Percentiles rank a stretch among this genome's conserved stretches.
Evolutionary conservation across 2,888 invertebrate species (phyloP).

Genomic region (Phortica okadai): DNA sequence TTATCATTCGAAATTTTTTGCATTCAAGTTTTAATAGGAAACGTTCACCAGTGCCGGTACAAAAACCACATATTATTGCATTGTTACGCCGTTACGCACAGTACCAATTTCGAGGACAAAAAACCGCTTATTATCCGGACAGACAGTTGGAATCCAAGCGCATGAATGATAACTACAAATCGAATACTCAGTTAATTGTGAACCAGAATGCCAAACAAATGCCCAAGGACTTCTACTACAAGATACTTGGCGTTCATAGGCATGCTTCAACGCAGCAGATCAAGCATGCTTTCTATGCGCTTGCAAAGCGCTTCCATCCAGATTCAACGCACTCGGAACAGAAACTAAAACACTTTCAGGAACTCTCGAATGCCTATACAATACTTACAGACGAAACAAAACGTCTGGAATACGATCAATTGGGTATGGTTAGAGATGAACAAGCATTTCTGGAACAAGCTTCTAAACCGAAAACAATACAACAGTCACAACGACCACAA

Average conservation of each 20-base stretch:
- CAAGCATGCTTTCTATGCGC: conserved; percentile 70
- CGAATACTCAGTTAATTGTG: not conserved
- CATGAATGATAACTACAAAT: conserved; percentile 39
- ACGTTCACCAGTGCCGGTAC: not conserved
- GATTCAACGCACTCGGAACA: conserved; percentile 64
- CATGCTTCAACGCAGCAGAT: conserved; percentile 68
- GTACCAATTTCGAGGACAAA: conserved; percentile 65
- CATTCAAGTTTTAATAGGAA: conserved; percentile 37
- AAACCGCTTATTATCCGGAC: conserved; percentile 67
- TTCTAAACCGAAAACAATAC: conserved; percentile 48
- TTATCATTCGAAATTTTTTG: conserved; percentile 50
- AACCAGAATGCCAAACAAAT: conserved; percentile 47
- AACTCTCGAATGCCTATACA: conserved; percentile 99
- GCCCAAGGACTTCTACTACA: conserved; percentile 72
- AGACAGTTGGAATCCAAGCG: conserved; percentile 62
- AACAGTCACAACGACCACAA: conserved; percentile 29
- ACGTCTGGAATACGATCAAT: conserved; percentile 79
- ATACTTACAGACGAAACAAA: conserved; percentile 89
- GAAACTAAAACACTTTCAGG: conserved; percentile 80
- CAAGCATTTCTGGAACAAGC: conserved; percentile 63
- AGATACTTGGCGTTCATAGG: conserved; percentile 66
- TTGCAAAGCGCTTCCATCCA: conserved; percentile 75
- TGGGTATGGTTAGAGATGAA: conserved; percentile 64
- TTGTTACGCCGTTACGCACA: conserved; percentile 49
- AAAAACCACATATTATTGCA: not conserved